phyloP scores from a whole-genome alignment of 2,797 vertebrate genomes.

The Pipistrellus nathusii region DNA sequence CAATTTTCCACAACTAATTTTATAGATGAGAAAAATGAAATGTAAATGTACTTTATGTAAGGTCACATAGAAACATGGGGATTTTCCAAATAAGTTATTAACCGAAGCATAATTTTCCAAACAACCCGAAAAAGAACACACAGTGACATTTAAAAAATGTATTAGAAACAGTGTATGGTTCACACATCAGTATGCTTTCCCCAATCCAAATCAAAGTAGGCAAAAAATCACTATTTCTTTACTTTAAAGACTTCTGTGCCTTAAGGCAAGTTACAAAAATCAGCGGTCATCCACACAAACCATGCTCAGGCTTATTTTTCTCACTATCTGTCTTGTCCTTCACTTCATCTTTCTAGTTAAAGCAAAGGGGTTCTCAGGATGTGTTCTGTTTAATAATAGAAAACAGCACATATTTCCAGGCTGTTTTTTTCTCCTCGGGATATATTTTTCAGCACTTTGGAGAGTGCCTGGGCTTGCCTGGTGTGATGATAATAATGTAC shows the following conservation, averaged over 20 bases:
- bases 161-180: neutral
- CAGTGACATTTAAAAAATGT: neutral
- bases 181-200: neutral
- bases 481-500: neutral
- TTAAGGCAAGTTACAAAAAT: conserved; percentile 19
- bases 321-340: neutral
- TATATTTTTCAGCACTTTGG: conserved; percentile 23
- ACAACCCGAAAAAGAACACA: neutral
- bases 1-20: neutral
- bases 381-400: conserved; percentile 22
- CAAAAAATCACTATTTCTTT: neutral
- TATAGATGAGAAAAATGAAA: conserved; percentile 24
- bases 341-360: neutral
- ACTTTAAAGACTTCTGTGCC: neutral
- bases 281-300: neutral
- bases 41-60: conserved; percentile 8
- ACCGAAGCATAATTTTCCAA: neutral
- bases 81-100: conserved; percentile 8
- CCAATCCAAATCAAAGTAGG: neutral
- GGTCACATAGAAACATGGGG: neutral
- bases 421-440: conserved; percentile 33
- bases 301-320: conserved; percentile 1
- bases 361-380: neutral
- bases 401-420: neutral
- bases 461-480: neutral